A percentile compares a stretch with the other conserved stretches of the same genome.
These are phyloP conservation scores for Actinia tenebrosa DNA, from an alignment of 64 coral and sea anemone genomes.

Conservation along the genomic window DNA sequence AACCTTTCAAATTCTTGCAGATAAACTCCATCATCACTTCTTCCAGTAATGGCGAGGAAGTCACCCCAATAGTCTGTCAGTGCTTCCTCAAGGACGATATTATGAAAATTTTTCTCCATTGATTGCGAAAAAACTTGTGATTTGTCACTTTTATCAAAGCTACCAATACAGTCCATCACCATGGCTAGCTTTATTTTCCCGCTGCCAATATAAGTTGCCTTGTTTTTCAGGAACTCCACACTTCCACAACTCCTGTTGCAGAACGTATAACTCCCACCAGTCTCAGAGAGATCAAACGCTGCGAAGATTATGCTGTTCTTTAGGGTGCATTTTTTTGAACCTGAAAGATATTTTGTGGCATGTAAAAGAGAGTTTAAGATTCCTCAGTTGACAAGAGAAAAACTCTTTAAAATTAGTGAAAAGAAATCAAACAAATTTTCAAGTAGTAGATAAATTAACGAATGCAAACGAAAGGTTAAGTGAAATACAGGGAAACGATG, in stretches of 20 bases:
- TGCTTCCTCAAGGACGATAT: background rate
- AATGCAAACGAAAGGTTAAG: too few relatives aligned
- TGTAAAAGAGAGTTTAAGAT: too few relatives aligned
- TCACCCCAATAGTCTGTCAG: background rate
- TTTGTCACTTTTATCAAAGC: background rate
- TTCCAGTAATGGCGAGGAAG: slow-evolving; percentile 23
- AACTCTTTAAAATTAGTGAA: too few relatives aligned
- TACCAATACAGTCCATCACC: slow-evolving; percentile 43
- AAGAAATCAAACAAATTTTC: too few relatives aligned
- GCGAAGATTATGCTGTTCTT: slow-evolving; percentile 28
- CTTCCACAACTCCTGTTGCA: slow-evolving; percentile 51
- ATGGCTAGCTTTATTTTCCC: slow-evolving; percentile 31
- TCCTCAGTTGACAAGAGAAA: too few relatives aligned
- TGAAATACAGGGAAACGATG: too few relatives aligned
- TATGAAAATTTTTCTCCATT: background rate
- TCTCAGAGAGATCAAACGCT: slow-evolving; percentile 42
- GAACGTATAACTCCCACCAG: background rate
- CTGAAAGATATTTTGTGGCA: background rate
- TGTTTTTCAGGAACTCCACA: slow-evolving; percentile 7
- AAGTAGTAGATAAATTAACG: too few relatives aligned
- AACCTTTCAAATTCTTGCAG: slow-evolving; percentile 16
- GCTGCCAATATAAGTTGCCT: background rate
- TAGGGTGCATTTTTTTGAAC: slow-evolving; percentile 2
- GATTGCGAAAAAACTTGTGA: background rate
- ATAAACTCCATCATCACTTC: slow-evolving; percentile 25